Base-by-base conservation (phyloP, 2,113 vertebrate species). In the Phoxinus phoxinus region DNA sequence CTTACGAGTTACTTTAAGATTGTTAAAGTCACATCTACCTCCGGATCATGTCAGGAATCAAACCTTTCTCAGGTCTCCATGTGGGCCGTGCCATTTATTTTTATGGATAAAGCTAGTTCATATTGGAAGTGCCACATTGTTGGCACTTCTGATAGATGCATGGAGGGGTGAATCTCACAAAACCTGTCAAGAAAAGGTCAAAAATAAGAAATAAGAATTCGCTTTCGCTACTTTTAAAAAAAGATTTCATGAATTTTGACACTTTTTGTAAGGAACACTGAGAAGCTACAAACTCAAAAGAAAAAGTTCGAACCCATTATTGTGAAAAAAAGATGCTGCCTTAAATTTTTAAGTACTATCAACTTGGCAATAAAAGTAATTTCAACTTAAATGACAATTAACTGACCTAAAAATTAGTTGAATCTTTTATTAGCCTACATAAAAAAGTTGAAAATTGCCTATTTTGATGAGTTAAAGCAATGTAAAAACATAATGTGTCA, bases 21-120 rank as follows among this genome's bases (percentile, higher is more conserved):
- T 58, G 75, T 58, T 78, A 78, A 78, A 35, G 51, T 30, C 75
- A 58, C 51, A 78, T 53, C 25, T 32, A 78, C 30, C 75, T 58
- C 27, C 30, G 12, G 48, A 9, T 58, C 53, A 35, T 12, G 48
- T 23, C 53, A 78, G 27, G 51, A 78, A 21, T 78, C 27, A 58
- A 37, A 37, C 32, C 51, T 59, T 78, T 37, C 53, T 56, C n/a
- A 48, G 46, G 25, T 75, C 46, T 75, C 12, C 11, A 0, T 44
- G 23, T 15, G 23, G 23, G 11, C 25, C 3, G 7, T 13, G 13
- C 73, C 44, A 76, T 27, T 21, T 3, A 27, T 76, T 76, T 76
- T 21, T 46, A 53, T 11, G 8, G 8, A 30, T 48, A 32, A 53
- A 76, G 73, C 46, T 1, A 4, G 32, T 37, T 21, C 19, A 41